Evolutionary conservation across 2,113 vertebrate genomes (phyloP).

Genomic region (Symphodus melops): DNA sequence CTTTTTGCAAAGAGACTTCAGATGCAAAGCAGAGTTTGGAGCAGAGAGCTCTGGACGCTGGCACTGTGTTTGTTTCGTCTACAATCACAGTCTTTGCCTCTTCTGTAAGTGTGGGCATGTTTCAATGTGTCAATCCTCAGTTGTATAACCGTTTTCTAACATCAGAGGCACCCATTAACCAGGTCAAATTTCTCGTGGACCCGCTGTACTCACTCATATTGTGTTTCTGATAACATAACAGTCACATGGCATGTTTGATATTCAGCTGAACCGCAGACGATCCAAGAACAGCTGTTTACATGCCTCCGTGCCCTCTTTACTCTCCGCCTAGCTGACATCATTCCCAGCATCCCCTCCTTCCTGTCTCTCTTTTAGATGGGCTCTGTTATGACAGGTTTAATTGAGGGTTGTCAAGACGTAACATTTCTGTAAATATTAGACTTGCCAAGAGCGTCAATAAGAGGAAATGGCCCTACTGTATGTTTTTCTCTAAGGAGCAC

Average conservation of each 20-base stretch:
- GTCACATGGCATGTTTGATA: slow-evolving; percentile 56
- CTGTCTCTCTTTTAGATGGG: slow-evolving; percentile 81
- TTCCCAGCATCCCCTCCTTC: slow-evolving; percentile 76
- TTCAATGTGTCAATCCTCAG: slow-evolving; percentile 30
- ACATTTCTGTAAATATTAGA: slow-evolving; percentile 86
- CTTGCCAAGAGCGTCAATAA: slow-evolving; percentile 81
- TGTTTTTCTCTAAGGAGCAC: slow-evolving; percentile 70
- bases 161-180: slow-evolving; percentile 45
- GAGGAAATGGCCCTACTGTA: slow-evolving; percentile 79
- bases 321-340: slow-evolving; percentile 79
- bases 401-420: slow-evolving; percentile 85
- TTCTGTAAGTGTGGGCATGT: slow-evolving; percentile 39
- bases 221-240: slow-evolving; percentile 62
- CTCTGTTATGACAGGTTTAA: slow-evolving; percentile 88
- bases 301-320: slow-evolving; percentile 52
- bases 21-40: neutral
- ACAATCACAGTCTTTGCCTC: neutral
- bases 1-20: neutral
- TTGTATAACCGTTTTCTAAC: slow-evolving; percentile 44
- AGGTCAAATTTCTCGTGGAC: slow-evolving; percentile 50
- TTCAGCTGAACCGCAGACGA: slow-evolving; percentile 49
- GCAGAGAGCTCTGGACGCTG: neutral
- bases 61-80: slow-evolving; percentile 48
- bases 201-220: slow-evolving; percentile 27
- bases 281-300: slow-evolving; percentile 82